These are phyloP conservation scores for Andrena bucephala DNA, from an alignment of 2,888 invertebrate genomes.

Conservation along the genomic window DNA sequence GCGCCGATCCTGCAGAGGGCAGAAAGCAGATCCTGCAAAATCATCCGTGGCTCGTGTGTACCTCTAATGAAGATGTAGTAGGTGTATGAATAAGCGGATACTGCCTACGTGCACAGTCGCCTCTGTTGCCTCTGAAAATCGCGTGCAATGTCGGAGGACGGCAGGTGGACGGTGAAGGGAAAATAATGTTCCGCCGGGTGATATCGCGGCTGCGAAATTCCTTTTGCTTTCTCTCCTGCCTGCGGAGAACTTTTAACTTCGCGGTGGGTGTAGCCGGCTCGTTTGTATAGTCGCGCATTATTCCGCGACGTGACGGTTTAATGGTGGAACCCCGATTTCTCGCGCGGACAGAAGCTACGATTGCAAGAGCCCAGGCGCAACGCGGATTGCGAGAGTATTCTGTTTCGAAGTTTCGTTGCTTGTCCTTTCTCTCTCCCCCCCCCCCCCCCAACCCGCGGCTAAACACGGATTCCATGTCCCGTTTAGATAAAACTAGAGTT, in stretches of 20 bases:
- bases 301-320: conserved; percentile 71
- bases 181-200: conserved; percentile 70
- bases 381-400: conserved; percentile 38
- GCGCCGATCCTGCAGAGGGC: conserved; percentile 41
- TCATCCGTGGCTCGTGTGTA: conserved; percentile 60
- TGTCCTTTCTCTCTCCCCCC: neutral
- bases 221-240: conserved; percentile 72
- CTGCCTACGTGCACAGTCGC: conserved; percentile 46
- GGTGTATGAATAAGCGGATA: conserved; percentile 67
- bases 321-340: conserved; percentile 67
- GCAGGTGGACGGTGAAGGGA: conserved; percentile 74
- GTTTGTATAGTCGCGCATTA: conserved; percentile 69
- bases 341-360: conserved; percentile 57
- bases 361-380: conserved; percentile 39
- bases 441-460: neutral
- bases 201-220: conserved; percentile 73
- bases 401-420: conserved; percentile 10
- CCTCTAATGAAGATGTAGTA: conserved; percentile 72
- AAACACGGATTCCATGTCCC: neutral
- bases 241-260: conserved; percentile 58
- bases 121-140: conserved; percentile 68
- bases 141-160: conserved; percentile 72
- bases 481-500: neutral
- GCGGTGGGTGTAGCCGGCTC: conserved; percentile 68
- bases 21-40: conserved; percentile 67